phyloP scores from a whole-genome alignment of 2,113 vertebrate species.

The Alosa alosa region DNA sequence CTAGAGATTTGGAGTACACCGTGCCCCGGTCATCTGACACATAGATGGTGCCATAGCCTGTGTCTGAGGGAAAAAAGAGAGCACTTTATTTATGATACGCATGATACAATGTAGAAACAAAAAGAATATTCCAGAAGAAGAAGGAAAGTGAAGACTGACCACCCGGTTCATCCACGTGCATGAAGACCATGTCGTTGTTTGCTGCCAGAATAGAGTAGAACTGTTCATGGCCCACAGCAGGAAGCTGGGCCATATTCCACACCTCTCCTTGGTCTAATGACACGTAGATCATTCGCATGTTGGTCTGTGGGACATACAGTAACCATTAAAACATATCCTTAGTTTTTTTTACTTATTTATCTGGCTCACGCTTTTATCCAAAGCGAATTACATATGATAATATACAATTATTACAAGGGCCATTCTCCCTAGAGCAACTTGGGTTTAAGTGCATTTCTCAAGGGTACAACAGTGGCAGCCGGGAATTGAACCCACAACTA shows the following conservation, averaged over 20 bases:
- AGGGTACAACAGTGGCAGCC: too few species aligned
- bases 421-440: too few species aligned
- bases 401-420: too few species aligned
- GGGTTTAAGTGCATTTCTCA: too few species aligned
- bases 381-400: too few species aligned
- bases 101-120: not conserved
- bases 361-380: too few species aligned
- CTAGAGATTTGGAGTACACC: slow-evolving; percentile 91
- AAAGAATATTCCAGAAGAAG: not conserved
- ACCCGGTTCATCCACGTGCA: slow-evolving; percentile 91
- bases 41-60: slow-evolving; percentile 86
- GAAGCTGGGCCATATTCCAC: slow-evolving; percentile 93
- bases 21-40: slow-evolving; percentile 88
- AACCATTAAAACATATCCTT: not conserved
- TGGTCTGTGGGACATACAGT: slow-evolving; percentile 66
- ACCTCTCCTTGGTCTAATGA: slow-evolving; percentile 82
- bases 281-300: slow-evolving; percentile 82
- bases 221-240: slow-evolving; percentile 87
- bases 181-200: slow-evolving; percentile 90
- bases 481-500: not conserved
- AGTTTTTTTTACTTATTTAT: not conserved
- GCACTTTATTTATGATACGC: not conserved
- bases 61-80: slow-evolving; percentile 69
- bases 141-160: slow-evolving; percentile 66
- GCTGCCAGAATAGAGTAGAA: slow-evolving; percentile 93